Evolutionary conservation across 1,140 invertebrate species (phyloP).

Genomic region (Drosophila obscura): DNA sequence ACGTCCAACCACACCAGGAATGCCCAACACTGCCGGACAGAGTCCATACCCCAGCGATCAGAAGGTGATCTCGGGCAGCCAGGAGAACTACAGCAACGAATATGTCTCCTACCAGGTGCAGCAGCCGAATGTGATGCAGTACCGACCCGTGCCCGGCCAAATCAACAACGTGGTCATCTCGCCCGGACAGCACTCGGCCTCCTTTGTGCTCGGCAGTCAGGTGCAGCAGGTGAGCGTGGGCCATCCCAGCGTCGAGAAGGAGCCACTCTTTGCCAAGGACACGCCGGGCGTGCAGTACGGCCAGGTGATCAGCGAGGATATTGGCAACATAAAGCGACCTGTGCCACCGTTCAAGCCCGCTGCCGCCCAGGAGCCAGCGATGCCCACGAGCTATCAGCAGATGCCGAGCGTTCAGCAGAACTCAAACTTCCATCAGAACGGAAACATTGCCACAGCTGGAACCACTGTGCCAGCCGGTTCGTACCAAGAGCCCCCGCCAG

Average conservation of each 20-base stretch:
- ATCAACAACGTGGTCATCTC: constrained; percentile 87
- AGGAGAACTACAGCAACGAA: constrained; percentile 72
- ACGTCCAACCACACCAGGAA: neutral
- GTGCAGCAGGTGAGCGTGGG: constrained; percentile 85
- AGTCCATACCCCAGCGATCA: constrained; percentile 29
- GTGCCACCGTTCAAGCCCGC: neutral
- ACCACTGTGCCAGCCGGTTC: constrained; percentile 13
- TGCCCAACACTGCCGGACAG: neutral
- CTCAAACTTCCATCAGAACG: constrained; percentile 63
- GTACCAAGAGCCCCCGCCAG: constrained; percentile 65
- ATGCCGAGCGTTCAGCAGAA: constrained; percentile 46
- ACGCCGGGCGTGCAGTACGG: constrained; percentile 70
- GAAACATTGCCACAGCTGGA: constrained; percentile 35
- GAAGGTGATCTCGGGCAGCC: constrained; percentile 59
- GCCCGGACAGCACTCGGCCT: constrained; percentile 87
- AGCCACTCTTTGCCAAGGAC: constrained; percentile 61
- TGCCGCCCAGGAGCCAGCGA: constrained; percentile 11
- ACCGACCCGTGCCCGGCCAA: constrained; percentile 84
- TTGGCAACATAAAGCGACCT: constrained; percentile 63
- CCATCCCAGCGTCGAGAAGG: constrained; percentile 59
- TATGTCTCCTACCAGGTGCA: constrained; percentile 82
- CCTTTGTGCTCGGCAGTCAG: constrained; percentile 87
- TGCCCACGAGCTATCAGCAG: constrained; percentile 52
- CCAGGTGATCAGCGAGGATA: constrained; percentile 81
- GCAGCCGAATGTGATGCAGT: constrained; percentile 79